Base-by-base conservation (phyloP, 2,113 vertebrate species). In the Capricornis sumatraensis region DNA sequence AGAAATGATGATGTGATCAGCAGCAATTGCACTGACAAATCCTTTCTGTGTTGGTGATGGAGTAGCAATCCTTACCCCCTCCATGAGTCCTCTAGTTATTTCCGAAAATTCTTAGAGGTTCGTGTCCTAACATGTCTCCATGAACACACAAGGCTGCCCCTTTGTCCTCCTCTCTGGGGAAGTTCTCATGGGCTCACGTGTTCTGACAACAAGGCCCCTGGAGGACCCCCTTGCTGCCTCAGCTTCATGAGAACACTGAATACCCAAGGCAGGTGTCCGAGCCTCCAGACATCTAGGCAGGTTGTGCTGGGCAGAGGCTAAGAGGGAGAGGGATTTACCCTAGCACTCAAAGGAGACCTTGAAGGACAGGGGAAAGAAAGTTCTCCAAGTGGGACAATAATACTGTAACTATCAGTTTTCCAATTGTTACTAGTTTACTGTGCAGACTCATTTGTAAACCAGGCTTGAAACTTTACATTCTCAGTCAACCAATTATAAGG, bases 171-270 rank as follows among this genome's bases (percentile, higher is more conserved):
- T 79, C 27, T 50, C 78, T 81, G 40, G 4, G 16, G 25, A 79
- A 40, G 12, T 36, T 36, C 10, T 23, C 4, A 4, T 0, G 7
- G 33, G 23, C 6, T 55, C 4, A 25, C 0, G 0, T n/a, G 19
- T 53, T 78, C 19, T 23, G 76, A 27, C 36, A 12, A 2, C 25
- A 47, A 81, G 27, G 43, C 1, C 27, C 10, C n/a, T 25, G n/a
- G n/a, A 40, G 6, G 40, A 30, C 40, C 5, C 16, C 21, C 30
- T 12, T n/a, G 7, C 50, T 30, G 11, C n/a, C 33, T 16, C 76
- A 62, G 43, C 2, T 11, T 62, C 14, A 5, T 36, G 4, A 6
- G 33, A 62, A 91, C 33, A 21, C 30, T 36, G 57, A 50, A 8
- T 16, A 62, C 23, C 25, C 55, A 43, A 1, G 3, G 7, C 71